A percentile compares a stretch with the other conserved stretches of the same genome.
These are phyloP conservation scores for Morone saxatilis DNA, from an alignment of 2,113 vertebrate species.

Conservation along the genomic window DNA sequence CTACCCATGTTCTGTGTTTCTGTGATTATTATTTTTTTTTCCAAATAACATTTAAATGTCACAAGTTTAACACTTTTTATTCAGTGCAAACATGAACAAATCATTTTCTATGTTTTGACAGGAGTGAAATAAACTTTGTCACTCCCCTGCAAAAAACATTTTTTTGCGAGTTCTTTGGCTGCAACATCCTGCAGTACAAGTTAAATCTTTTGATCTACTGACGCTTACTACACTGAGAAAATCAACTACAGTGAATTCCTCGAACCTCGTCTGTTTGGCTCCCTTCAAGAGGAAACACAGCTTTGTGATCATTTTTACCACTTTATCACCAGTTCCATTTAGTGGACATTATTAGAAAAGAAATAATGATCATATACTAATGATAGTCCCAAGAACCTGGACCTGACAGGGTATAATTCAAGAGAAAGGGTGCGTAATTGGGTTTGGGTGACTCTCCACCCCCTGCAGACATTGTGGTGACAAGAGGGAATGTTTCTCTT, in stretches of 20 bases:
- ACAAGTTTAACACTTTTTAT: neutral
- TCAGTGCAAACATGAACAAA: conserved; percentile 24
- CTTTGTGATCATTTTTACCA: conserved; percentile 43
- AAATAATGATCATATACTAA: conserved; percentile 39
- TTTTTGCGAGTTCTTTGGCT: neutral
- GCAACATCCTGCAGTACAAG: neutral
- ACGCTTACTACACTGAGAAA: neutral
- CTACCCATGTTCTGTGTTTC: conserved; percentile 37
- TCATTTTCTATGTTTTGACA: conserved; percentile 23
- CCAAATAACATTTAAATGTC: neutral
- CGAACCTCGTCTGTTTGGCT: neutral
- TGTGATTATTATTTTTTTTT: conserved; percentile 27
- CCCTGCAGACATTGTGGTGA: conserved; percentile 75
- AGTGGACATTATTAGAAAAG: conserved; percentile 44
- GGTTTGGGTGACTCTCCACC: conserved; percentile 61
- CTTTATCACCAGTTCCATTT: conserved; percentile 12
- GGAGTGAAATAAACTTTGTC: neutral
- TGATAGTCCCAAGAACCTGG: conserved; percentile 13
- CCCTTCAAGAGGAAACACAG: neutral
- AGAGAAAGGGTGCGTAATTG: conserved; percentile 63
- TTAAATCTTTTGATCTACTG: neutral
- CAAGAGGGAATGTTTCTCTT: conserved; percentile 77
- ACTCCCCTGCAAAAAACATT: neutral
- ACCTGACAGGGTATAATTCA: conserved; percentile 69
- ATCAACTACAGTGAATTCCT: neutral